Evolutionary conservation across 2,888 invertebrate species (phyloP), one percentile per base, ranked within the genome.

Genomic region (Encarsia formosa): DNA sequence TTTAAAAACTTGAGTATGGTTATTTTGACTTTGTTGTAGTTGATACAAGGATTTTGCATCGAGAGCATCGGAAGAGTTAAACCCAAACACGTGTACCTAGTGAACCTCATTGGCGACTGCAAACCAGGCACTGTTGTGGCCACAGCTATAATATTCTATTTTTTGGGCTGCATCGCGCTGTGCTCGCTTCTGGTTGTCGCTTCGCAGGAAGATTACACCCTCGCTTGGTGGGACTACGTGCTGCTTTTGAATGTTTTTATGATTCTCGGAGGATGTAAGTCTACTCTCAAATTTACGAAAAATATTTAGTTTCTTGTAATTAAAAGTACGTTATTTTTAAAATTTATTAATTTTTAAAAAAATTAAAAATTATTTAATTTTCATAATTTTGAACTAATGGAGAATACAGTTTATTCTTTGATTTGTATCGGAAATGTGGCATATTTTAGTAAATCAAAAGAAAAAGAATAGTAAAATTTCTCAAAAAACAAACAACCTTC

Each of bases 111-210:
- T 2, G 87, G 87, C 0, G 81, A 83, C n/a, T 83, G 85, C 56
- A 84, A 86, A 26, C 87, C 91, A 0, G 91, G 91, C 0, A 79
- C 81, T 8, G 87, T 86, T 0, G 88, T 89, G 0, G 82, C 86
- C 0, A 78, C 79, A 20, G 81, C 86, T n/a, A 86, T 89, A 1
- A 79, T 87, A 58, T 74, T 86, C 13, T 88, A 85, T 67, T 84
- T 83, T 1, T 75, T 78, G 1, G 79, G 84, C 8, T 80, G 87
- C 54, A 81, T 82, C n/a, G 82, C 84, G 4, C 78, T 91, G 18
- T 88, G 85, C 63, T 79, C 82, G 58, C 79, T 85, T 62, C 24
- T 65, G 4, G 57, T 63, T 20, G 40, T 62, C 23, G 47, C 61
- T 16, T 51, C 61, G 1, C 57, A 67, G 37, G 54, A 52, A 2